Evolutionary conservation across 2,113 vertebrate genomes (phyloP).

Genomic region (Pomatostomus ruficeps): DNA sequence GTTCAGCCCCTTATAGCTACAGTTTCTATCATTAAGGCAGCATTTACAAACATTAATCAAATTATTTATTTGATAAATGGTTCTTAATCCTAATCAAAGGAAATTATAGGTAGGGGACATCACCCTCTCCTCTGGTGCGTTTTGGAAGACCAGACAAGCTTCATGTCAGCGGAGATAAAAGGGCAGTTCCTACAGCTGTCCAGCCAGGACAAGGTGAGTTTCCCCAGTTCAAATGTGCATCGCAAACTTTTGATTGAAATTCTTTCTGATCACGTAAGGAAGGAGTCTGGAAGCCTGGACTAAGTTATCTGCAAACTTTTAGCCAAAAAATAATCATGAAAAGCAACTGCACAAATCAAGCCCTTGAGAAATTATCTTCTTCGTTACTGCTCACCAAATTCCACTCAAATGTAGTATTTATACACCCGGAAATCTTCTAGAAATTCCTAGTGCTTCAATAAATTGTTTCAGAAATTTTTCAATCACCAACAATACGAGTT

Average conservation of each 20-base stretch:
- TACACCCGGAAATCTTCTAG: neutral
- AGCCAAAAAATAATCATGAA: neutral
- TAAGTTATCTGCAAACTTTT: neutral
- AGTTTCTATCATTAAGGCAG: neutral
- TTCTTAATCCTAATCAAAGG: neutral
- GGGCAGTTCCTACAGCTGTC: neutral
- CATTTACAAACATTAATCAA: neutral
- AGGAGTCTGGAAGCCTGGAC: neutral
- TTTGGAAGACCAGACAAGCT: neutral
- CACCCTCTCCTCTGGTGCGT: neutral
- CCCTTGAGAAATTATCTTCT: neutral
- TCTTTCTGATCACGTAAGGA: neutral
- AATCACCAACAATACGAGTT: fast-evolving
- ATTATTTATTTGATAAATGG: neutral
- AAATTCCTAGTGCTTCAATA: neutral
- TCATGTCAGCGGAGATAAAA: neutral
- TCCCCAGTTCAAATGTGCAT: neutral
- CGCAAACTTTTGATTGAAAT: neutral
- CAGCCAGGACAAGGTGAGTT: neutral
- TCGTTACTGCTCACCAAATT: neutral
- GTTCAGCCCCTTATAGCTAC: neutral
- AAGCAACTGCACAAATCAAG: neutral
- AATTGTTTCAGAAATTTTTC: neutral
- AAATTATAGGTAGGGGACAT: neutral
- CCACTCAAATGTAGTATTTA: neutral